Percentiles rank a stretch among this genome's conserved stretches.
Conservation (phyloP, 2,888 invertebrate species). For the Philonicus albiceps region DNA sequence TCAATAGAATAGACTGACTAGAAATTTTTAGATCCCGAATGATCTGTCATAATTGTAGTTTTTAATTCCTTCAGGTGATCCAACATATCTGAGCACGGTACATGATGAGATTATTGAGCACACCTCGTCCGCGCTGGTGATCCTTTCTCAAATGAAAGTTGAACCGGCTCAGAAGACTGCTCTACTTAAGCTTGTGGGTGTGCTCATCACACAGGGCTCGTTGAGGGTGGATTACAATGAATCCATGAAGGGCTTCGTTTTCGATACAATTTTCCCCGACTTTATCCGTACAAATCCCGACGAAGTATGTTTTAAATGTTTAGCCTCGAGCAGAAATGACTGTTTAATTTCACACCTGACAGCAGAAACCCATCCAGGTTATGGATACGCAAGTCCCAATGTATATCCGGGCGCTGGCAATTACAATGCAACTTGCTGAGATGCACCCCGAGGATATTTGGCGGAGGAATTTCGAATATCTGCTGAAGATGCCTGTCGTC, state of each 20-base stretch:
- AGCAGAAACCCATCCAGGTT: neutral
- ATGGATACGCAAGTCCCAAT: constrained; percentile 14
- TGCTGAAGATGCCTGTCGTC: constrained; percentile 27
- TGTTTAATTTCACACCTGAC: neutral
- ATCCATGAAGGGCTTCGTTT: constrained; percentile 12
- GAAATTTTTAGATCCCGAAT: too few relatives aligned
- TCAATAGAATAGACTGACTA: too few relatives aligned
- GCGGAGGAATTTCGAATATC: neutral
- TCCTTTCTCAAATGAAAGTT: constrained; percentile 17
- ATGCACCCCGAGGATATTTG: neutral
- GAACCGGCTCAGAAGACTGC: constrained; percentile 31
- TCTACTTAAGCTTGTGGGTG: constrained; percentile 37
- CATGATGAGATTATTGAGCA: constrained; percentile 19
- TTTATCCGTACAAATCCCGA: neutral
- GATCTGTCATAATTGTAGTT: neutral
- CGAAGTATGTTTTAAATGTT: neutral
- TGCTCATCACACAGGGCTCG: neutral
- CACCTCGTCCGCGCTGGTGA: constrained; percentile 7
- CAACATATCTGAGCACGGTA: neutral
- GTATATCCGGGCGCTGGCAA: constrained; percentile 27
- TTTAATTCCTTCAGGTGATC: neutral
- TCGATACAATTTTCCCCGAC: constrained; percentile 21
- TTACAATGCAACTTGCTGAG: neutral
- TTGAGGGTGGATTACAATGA: neutral
- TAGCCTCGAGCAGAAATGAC: neutral